Evolutionary conservation across 2,113 vertebrate species (phyloP).

Genomic region (Empidonax alnorum): DNA sequence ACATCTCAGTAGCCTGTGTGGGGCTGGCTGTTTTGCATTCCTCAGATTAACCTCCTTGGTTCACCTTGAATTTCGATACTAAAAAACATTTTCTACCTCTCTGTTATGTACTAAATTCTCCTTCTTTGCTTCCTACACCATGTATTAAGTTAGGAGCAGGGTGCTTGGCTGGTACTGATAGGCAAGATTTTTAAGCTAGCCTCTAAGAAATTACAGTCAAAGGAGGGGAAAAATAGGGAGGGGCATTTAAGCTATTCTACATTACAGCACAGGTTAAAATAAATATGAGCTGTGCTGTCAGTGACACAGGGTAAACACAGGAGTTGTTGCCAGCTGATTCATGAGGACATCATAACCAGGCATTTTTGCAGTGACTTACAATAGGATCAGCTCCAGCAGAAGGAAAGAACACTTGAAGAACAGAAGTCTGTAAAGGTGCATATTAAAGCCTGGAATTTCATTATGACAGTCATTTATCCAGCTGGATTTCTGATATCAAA

Average conservation of each 20-base stretch:
- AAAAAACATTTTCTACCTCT: not conserved
- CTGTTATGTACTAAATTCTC: not conserved
- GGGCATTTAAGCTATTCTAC: not conserved
- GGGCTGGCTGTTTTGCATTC: not conserved
- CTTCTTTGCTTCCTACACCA: not conserved
- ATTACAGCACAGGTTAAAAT: not conserved
- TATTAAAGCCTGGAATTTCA: not conserved
- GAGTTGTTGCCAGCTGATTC: not conserved
- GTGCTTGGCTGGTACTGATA: not conserved
- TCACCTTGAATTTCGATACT: not conserved
- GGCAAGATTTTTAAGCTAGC: not conserved
- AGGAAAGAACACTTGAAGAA: not conserved
- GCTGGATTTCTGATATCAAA: not conserved
- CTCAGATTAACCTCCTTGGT: not conserved
- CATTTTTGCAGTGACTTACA: not conserved
- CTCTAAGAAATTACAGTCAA: not conserved
- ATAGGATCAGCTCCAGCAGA: not conserved
- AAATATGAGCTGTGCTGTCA: not conserved
- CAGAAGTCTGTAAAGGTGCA: not conserved
- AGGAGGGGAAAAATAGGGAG: not conserved
- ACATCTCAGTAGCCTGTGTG: not conserved
- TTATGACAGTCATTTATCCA: not conserved
- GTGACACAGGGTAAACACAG: not conserved
- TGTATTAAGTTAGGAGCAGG: not conserved
- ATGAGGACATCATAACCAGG: not conserved